phyloP scores from a whole-genome alignment of 2,888 invertebrate genomes.

The Cylloceria caligata region DNA sequence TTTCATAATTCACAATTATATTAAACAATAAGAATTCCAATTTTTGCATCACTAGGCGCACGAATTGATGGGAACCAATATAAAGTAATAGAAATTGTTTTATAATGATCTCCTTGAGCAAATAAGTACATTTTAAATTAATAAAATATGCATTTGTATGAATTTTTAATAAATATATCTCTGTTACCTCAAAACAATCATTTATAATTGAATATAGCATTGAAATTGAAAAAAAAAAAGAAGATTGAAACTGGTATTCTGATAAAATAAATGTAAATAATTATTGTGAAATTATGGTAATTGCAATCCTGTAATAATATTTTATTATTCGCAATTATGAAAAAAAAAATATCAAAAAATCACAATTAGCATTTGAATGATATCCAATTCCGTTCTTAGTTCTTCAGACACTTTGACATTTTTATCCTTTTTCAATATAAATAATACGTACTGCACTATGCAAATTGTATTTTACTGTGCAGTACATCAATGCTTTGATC shows the following conservation, averaged over 20 bases:
- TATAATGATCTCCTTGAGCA: not conserved
- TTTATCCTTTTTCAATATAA: not conserved
- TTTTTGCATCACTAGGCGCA: no score
- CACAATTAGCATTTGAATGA: no score
- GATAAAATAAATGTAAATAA: not conserved
- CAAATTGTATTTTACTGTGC: slow-evolving; percentile 1
- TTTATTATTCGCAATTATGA: no score
- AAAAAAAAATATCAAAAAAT: no score
- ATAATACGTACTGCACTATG: not conserved
- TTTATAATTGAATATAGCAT: not conserved
- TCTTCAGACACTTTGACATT: not conserved
- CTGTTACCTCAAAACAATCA: not conserved
- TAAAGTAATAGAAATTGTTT: no score
- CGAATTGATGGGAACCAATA: no score
- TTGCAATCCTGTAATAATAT: not conserved
- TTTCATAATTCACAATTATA: no score
- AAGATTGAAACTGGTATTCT: not conserved
- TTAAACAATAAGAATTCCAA: no score
- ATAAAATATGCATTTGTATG: not conserved
- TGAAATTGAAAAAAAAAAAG: not conserved
- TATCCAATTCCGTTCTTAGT: no score
- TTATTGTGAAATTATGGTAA: not conserved
- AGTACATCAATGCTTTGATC: slow-evolving; percentile 4
- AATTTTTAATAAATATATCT: not conserved
- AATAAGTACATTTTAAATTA: not conserved